Conservation (phyloP, 1,140 invertebrate genomes). For the Dolichoris vasculosae region DNA sequence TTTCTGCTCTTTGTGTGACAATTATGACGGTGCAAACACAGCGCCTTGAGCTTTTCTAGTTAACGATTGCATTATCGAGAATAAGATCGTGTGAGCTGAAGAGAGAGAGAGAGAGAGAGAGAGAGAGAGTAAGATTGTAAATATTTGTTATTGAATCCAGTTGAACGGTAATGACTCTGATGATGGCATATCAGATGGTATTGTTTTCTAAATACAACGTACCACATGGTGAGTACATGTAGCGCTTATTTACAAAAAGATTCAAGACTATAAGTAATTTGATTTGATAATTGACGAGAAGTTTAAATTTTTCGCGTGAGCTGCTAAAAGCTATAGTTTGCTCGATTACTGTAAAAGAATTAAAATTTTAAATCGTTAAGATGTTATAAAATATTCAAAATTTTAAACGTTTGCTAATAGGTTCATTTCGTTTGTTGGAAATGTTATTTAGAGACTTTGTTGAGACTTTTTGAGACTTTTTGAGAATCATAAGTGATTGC, state of each 20-base stretch:
- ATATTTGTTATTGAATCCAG: constrained; percentile 8
- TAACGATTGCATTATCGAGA: not conserved
- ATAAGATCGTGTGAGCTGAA: not conserved
- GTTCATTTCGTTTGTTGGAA: not conserved
- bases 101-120: not conserved
- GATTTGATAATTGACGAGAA: not conserved
- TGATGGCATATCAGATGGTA: not conserved
- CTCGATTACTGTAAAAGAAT: not conserved
- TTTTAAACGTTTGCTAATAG: not conserved
- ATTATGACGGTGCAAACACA: constrained; percentile 44
- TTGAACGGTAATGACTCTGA: not conserved
- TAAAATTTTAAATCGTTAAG: not conserved
- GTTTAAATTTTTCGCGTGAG: not conserved
- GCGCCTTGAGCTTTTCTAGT: constrained; percentile 7
- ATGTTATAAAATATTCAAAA: not conserved
- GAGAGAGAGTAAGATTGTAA: not conserved
- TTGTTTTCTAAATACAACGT: not conserved
- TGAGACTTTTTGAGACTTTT: not conserved
- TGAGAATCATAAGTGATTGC: too few species aligned
- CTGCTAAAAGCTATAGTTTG: not conserved
- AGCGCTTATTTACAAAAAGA: not conserved
- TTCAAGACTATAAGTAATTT: not conserved
- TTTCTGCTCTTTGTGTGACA: constrained; percentile 29
- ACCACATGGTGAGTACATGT: not conserved
- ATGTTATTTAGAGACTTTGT: not conserved